These are phyloP conservation scores for Microtus montanus DNA, from an alignment of 2,113 vertebrate genomes.

Conservation along the genomic window DNA sequence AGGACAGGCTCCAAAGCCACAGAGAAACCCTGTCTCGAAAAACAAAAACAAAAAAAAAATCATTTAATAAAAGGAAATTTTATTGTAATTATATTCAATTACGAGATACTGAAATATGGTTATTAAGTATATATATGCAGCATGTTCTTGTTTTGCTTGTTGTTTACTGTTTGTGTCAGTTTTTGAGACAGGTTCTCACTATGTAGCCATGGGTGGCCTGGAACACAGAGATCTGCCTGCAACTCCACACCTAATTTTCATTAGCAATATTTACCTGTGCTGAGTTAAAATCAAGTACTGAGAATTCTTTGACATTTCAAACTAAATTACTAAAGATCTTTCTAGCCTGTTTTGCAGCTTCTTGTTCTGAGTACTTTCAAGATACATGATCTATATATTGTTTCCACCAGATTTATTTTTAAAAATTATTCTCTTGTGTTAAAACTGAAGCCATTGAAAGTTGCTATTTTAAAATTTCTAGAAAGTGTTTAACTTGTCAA, in stretches of 20 bases:
- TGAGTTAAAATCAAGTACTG: not conserved
- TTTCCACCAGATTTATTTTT: not conserved
- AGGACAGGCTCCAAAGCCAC: no score
- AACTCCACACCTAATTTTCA: not conserved
- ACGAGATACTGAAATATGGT: not conserved
- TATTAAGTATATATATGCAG: not conserved
- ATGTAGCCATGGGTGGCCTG: not conserved
- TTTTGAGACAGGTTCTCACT: not conserved
- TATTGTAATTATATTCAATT: not conserved
- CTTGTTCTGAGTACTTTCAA: not conserved
- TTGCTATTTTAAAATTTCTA: not conserved
- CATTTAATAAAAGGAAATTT: not conserved
- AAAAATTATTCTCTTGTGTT: not conserved
- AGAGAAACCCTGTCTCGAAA: no score
- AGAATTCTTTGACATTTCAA: slow-evolving; percentile 1
- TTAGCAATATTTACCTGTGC: not conserved
- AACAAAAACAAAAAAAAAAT: no score
- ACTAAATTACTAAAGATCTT: not conserved
- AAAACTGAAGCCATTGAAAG: slow-evolving; percentile 12
- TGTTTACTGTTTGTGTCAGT: not conserved
- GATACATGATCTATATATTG: not conserved
- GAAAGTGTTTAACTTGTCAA: not conserved
- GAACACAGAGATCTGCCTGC: not conserved
- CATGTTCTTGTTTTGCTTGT: not conserved
- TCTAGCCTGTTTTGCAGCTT: not conserved